Evolutionary conservation across 2,797 vertebrate species (phyloP), one percentile per base, ranked within the genome.

Genomic region (Crypturellus tataupa): DNA sequence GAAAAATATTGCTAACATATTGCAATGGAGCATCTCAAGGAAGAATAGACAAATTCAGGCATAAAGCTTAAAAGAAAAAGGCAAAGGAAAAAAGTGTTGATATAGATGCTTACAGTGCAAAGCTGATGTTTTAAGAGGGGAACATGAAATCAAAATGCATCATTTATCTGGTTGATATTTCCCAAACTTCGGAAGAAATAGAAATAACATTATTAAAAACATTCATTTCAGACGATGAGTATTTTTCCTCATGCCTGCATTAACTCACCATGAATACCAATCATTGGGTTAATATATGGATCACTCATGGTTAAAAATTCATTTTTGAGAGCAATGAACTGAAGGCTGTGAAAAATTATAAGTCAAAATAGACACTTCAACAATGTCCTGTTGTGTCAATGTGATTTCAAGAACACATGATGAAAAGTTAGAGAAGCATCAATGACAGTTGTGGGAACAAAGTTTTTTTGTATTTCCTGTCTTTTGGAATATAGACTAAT

Each of bases 1-100:
- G 51, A 64, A 81, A 93, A 91, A 70, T 94, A 88, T 60, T 91
- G 89, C 67, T 70, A 76, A 17, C 29, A 12, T 76, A 40, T 64
- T 88, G 77, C 85, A 88, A 60, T 39, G 13, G 31, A 83, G 63
- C 17, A 76, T 51, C 4, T 59, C 59, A 47, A 53, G 27, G 75
- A 81, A 89, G 70, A 84, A 12, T 55, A 86, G 62, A 53, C 29
- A 49, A 15, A 33, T 4, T 21, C 23, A 44, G 58, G 53, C 9
- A 47, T 10, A 67, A 56, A 81, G 44, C 12, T 78, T 49, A 49
- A 23, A 58, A 62, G 42, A 44, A 33, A 47, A 0, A 24, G 33
- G 2, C 5, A 60, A 65, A 58, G 44, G 37, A 9, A 27, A 47
- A 2, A 2, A 3, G 16, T 27, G 4, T 72, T 56, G 21, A 53